These are phyloP conservation scores for Merodon equestris DNA, from an alignment of 2,888 invertebrate species.

Conservation along the genomic window DNA sequence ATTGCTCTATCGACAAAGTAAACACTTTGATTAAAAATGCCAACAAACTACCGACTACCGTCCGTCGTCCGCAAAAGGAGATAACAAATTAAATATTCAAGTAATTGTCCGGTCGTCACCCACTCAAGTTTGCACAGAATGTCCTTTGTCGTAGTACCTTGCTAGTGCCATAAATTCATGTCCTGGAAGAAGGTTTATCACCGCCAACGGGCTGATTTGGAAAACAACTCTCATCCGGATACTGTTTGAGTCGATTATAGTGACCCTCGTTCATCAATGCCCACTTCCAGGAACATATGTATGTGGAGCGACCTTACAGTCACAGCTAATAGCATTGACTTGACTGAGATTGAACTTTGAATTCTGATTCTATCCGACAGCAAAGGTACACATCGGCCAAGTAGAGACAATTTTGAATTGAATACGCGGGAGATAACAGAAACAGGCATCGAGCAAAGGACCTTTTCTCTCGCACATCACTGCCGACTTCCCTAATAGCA, in stretches of 20 bases:
- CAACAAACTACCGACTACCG: no score
- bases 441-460: conserved; percentile 18
- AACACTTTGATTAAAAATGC: no score
- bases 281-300: background rate
- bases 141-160: conserved; percentile 18
- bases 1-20: no score
- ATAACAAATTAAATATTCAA: conserved; percentile 49
- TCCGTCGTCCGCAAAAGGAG: no score
- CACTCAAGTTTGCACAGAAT: conserved; percentile 18
- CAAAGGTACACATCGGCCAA: conserved; percentile 1
- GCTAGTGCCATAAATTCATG: conserved; percentile 32
- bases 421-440: conserved; percentile 46
- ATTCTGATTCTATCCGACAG: no score
- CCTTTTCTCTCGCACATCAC: conserved; percentile 23
- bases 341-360: no score
- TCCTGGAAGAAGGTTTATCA: conserved; percentile 26
- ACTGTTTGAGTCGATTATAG: conserved; percentile 30
- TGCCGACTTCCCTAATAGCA: background rate
- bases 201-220: conserved; percentile 1
- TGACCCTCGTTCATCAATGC: conserved; percentile 14
- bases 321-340: no score
- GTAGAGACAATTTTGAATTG: conserved; percentile 9
- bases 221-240: background rate
- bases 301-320: no score
- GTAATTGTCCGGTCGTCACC: conserved; percentile 43